A percentile compares a stretch with the other conserved stretches of the same genome.
Conservation (phyloP, 2,113 vertebrate genomes). For the Epinephelus cyanopodus region DNA sequence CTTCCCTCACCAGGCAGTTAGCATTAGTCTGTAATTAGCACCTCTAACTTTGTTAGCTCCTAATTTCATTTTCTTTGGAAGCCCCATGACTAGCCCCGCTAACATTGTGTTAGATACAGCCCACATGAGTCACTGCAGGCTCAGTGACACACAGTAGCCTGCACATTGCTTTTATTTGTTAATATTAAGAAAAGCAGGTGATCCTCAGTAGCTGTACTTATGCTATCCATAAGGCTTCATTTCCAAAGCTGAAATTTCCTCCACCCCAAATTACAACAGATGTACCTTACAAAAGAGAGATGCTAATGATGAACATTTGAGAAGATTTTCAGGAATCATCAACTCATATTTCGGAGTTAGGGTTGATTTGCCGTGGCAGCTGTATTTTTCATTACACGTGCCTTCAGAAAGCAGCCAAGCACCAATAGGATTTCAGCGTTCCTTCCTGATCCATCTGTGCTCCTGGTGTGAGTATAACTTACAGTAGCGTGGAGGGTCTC, state of each 20-base stretch:
- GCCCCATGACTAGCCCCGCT: conserved; percentile 57
- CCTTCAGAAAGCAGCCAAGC: conserved; percentile 39
- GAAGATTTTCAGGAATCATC: conserved; percentile 18
- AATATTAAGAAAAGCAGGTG: neutral
- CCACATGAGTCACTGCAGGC: conserved; percentile 10
- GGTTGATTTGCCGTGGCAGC: conserved; percentile 44
- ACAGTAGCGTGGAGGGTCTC: conserved; percentile 83
- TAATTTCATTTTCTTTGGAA: conserved; percentile 72
- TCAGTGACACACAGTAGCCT: conserved; percentile 30
- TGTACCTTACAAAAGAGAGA: neutral
- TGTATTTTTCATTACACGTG: conserved; percentile 40
- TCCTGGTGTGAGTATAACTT: conserved; percentile 80
- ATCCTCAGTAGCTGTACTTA: neutral
- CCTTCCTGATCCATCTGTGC: conserved; percentile 73
- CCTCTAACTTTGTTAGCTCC: conserved; percentile 74
- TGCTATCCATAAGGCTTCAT: neutral
- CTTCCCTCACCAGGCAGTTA: conserved; percentile 35
- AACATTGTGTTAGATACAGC: conserved; percentile 26
- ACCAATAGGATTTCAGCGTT: conserved; percentile 52
- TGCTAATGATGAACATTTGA: neutral
- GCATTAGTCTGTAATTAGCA: conserved; percentile 69
- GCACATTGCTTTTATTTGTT: neutral
- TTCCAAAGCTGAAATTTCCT: conserved; percentile 6
- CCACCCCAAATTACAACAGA: neutral
- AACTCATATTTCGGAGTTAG: conserved; percentile 9